Percentiles rank a stretch among this genome's conserved stretches.
Conservation (phyloP, 2,113 vertebrate genomes). For the Pelecanoides urinatrix region DNA sequence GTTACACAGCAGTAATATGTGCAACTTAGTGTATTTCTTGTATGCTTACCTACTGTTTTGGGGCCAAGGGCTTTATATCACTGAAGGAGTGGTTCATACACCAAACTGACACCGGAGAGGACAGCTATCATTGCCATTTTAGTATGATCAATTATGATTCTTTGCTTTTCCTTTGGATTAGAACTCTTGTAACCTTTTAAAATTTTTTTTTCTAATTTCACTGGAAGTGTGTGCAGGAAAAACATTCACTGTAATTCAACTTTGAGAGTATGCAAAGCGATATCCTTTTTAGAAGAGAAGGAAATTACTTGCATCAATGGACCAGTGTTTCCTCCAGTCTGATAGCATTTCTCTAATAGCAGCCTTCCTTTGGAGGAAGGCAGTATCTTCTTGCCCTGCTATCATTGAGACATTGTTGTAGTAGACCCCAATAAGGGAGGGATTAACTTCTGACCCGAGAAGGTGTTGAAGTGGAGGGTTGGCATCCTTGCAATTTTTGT, state of each 20-base stretch:
- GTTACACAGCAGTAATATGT: background rate
- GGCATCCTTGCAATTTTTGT: background rate
- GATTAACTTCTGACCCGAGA: background rate
- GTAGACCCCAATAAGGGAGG: background rate
- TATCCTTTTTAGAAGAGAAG: background rate
- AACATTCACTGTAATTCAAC: background rate
- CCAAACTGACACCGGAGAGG: background rate
- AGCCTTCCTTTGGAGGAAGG: background rate
- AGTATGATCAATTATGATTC: background rate
- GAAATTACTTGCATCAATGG: background rate
- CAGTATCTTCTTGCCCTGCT: background rate
- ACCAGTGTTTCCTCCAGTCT: background rate
- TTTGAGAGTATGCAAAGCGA: rapidly evolving
- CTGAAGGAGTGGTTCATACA: background rate
- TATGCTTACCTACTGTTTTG: background rate
- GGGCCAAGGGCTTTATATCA: rapidly evolving
- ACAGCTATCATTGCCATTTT: rapidly evolving
- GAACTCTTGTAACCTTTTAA: background rate
- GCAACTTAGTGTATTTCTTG: background rate
- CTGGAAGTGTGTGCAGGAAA: background rate
- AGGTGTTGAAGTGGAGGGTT: background rate
- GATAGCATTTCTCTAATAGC: background rate
- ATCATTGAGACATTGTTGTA: rapidly evolving
- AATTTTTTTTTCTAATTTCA: background rate
- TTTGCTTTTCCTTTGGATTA: background rate